Evolutionary conservation across 1,140 invertebrate genomes (phyloP).

Genomic region (Drosophila nasuta): DNA sequence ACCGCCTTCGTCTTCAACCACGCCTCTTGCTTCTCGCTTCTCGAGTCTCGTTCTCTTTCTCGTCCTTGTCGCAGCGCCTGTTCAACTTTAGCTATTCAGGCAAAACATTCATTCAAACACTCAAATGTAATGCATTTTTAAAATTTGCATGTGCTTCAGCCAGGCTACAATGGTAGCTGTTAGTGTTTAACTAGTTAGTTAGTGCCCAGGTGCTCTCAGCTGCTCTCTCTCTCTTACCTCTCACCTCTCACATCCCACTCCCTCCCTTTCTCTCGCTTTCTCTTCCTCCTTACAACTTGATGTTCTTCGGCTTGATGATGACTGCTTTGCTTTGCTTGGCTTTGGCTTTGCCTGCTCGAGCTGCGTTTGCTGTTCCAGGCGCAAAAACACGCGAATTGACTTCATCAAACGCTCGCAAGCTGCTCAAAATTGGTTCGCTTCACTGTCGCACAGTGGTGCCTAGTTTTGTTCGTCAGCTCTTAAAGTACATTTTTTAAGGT

Average conservation of each 20-base stretch:
- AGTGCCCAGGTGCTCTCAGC: constrained; percentile 41
- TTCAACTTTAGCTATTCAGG: constrained; percentile 16
- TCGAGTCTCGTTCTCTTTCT: not conserved
- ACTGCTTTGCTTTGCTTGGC: no score
- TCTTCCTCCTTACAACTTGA: no score
- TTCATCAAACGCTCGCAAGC: constrained; percentile 39
- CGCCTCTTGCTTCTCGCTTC: not conserved
- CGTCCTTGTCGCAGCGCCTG: not conserved
- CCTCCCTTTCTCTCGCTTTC: no score
- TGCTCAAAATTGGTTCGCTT: constrained; percentile 19
- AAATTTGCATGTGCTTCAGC: constrained; percentile 71
- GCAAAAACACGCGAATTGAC: constrained; percentile 41
- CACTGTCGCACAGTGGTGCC: constrained; percentile 24
- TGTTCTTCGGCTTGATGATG: not conserved
- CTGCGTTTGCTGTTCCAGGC: constrained; percentile 22
- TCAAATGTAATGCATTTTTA: constrained; percentile 75
- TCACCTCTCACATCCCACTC: no score
- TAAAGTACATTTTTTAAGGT: not conserved
- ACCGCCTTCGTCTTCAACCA: constrained; percentile 1
- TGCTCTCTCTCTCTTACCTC: not conserved
- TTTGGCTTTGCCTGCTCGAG: not conserved
- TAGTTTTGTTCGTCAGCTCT: not conserved
- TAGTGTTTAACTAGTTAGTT: constrained; percentile 79
- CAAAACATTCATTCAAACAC: constrained; percentile 56
- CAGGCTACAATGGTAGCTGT: constrained; percentile 56